Conservation (phyloP, 2,113 vertebrate species). For the Nesogale talazaci region DNA sequence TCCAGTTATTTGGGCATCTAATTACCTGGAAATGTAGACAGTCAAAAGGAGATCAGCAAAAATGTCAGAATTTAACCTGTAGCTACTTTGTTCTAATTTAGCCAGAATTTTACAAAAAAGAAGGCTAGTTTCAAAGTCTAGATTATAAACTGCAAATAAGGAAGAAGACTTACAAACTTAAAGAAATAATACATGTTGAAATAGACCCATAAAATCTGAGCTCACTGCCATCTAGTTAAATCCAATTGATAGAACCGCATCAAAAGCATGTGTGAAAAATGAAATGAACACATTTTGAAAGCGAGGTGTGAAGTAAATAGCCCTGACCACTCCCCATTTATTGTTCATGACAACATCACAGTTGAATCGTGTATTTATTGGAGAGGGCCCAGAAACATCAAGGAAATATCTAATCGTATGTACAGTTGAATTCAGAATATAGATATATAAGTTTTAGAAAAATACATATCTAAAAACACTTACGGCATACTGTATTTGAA, state of each 20-base stretch:
- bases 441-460: neutral
- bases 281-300: neutral
- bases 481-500: no score
- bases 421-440: neutral
- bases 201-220: neutral
- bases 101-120: neutral
- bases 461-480: neutral
- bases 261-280: neutral
- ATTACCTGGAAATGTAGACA: neutral
- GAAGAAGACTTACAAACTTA: neutral
- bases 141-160: neutral
- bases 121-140: neutral
- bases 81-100: neutral
- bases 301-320: neutral
- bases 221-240: no score
- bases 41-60: neutral
- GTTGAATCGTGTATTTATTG: neutral
- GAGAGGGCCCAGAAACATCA: neutral
- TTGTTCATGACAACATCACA: neutral
- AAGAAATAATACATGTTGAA: neutral
- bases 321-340: no score
- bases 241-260: no score
- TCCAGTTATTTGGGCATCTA: neutral
- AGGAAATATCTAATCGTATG: neutral
- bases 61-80: neutral